Evolutionary conservation across 2,797 vertebrate genomes (phyloP).

Genomic region (Nannoperca australis): DNA sequence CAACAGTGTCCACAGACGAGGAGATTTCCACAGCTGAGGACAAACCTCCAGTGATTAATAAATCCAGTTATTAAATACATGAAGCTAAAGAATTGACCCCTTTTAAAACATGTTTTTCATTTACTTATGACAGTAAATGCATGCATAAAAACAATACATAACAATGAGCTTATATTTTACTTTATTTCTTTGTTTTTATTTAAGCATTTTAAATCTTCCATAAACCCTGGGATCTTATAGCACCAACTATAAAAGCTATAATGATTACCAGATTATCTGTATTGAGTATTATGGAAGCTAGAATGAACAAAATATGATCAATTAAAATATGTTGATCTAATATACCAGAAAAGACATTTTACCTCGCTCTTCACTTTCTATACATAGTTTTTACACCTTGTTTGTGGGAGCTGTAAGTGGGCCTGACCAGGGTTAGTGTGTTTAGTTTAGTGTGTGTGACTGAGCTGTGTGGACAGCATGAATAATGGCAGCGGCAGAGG

Average conservation of each 20-base stretch:
- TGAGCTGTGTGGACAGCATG: conserved; percentile 85
- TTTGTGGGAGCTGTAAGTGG: conserved; percentile 72
- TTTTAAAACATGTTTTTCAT: neutral
- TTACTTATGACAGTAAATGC: neutral
- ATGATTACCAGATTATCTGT: neutral
- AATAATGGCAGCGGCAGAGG: conserved; percentile 81
- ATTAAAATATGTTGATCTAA: conserved; percentile 11
- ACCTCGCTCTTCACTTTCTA: conserved; percentile 37
- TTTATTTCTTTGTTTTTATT: neutral
- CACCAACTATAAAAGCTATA: neutral
- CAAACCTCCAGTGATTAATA: conserved; percentile 7
- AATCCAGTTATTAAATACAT: neutral
- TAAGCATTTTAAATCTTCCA: neutral
- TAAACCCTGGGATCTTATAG: neutral
- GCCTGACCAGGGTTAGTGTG: conserved; percentile 71
- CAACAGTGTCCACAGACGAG: conserved; percentile 53
- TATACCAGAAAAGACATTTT: conserved; percentile 12
- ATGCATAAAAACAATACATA: neutral
- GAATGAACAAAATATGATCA: neutral
- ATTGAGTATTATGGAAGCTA: neutral
- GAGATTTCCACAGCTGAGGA: conserved; percentile 33
- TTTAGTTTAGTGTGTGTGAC: conserved; percentile 80
- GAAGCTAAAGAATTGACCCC: neutral
- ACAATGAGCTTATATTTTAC: neutral
- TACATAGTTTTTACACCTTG: conserved; percentile 13